phyloP scores from a whole-genome alignment of 2,113 vertebrate species.

The Ceyx margarethae region DNA sequence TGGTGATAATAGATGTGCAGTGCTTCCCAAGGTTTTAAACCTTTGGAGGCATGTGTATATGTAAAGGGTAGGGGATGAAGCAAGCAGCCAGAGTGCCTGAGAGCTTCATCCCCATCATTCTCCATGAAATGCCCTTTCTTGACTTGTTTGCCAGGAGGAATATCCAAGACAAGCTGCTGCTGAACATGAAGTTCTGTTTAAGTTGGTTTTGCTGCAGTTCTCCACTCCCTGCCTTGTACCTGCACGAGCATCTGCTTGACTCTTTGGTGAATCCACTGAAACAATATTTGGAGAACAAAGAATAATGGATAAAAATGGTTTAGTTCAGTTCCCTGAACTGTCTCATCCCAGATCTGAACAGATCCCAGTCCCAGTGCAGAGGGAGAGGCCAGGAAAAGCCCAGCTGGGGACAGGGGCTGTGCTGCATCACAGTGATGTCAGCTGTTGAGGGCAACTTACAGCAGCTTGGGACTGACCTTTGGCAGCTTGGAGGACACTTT shows the following conservation, averaged over 20 bases:
- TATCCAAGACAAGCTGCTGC: neutral
- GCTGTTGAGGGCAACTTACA: neutral
- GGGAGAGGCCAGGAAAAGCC: neutral
- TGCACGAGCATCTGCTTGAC: neutral
- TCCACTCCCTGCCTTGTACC: neutral
- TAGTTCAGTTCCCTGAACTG: neutral
- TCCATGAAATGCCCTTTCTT: neutral
- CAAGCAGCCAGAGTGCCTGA: neutral
- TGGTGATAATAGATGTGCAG: neutral
- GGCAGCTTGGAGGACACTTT: neutral
- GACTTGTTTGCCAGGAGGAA: neutral
- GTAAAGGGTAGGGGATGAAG: neutral
- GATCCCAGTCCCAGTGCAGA: neutral
- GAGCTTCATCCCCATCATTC: accelerated
- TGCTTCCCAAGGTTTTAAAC: neutral
- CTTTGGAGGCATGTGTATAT: neutral
- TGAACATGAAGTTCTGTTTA: neutral
- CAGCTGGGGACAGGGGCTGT: neutral
- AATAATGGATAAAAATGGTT: neutral
- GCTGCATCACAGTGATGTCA: neutral
- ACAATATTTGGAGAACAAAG: neutral
- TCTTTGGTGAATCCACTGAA: neutral
- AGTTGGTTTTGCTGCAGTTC: neutral
- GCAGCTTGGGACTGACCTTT: neutral
- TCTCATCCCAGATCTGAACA: neutral